Evolutionary conservation across 1,140 invertebrate genomes (phyloP), one percentile per base, ranked within the genome.

Genomic region (Scaptomyza graminum): DNA sequence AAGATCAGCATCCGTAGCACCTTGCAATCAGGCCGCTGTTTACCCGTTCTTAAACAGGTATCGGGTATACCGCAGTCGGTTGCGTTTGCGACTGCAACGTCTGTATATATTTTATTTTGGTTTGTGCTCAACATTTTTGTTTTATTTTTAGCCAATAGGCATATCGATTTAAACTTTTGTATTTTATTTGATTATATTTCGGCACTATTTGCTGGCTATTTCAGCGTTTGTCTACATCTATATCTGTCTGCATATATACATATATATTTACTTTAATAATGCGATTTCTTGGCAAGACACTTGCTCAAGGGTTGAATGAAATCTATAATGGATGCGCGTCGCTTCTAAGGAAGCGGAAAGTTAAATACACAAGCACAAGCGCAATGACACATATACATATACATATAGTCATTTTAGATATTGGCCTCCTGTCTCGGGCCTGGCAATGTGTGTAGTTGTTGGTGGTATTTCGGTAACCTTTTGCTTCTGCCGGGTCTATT

Each of bases 121-220:
- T 37, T 46, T 46, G 49, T 39, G 15, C 11, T 43, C 47, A 73
- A 61, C 15, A 57, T 44, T 57, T 12, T 54, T 73, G 56, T 69
- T 73, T 54, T 73, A 69, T 73, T 73, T 68, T 62, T 69, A 57
- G 65, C 22, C 25, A 62, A 46, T 16, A 34, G 25, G 44, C 44
- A 43, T 74, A 63, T 74, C 65, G 63, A 74, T 69, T 69, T 74
- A 56, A 69, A 69, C 43, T 56, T 49, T 47, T 50, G 61, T 62
- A 52, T 69, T 74, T 74, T 69, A 13, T 74, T 73, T 52, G 56
- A 56, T 62, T 63, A 43, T 49, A 5, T 60, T 60, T 49, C 34
- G n/a, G 34, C 47, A 52, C 43, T 37, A 13, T 49, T 63, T 51
- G 25, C 13, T 8, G 28, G 18, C 22, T 18, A 22, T 22, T 22